Conservation (phyloP, 2,797 vertebrate genomes). For the Poeciliopsis presidionis region DNA sequence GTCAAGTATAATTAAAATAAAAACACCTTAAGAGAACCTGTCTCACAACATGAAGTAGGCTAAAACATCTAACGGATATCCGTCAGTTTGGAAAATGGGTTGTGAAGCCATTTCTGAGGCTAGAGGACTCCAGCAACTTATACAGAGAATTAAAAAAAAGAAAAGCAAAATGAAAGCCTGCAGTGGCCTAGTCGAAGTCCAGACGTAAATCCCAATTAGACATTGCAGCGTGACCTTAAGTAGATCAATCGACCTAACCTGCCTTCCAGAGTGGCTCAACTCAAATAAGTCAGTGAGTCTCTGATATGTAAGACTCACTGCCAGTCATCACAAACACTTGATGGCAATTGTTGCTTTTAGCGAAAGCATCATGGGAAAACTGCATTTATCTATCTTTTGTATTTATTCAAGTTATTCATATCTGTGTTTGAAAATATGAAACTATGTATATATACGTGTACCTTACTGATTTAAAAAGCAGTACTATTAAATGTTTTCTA, state of each 20-base stretch:
- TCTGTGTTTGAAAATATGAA: not conserved
- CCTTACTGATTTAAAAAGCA: constrained; percentile 56
- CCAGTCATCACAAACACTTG: not conserved
- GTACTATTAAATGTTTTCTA: constrained; percentile 29
- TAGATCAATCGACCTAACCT: not conserved
- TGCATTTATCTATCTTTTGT: not conserved
- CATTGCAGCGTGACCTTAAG: not conserved
- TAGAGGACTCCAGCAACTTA: not conserved
- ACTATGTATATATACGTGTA: not conserved
- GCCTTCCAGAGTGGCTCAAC: not conserved
- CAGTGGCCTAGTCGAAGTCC: not conserved
- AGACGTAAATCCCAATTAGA: not conserved
- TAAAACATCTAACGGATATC: not conserved
- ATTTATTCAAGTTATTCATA: not conserved
- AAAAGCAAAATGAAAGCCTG: not conserved
- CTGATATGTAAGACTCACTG: not conserved
- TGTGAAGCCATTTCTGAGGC: not conserved
- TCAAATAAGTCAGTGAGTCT: not conserved
- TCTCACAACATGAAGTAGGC: not conserved
- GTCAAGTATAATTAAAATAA: not conserved
- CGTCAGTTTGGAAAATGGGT: not conserved
- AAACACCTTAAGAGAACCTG: not conserved
- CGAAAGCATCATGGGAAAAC: not conserved
- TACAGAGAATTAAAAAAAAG: not conserved
- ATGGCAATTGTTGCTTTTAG: not conserved